Evolutionary conservation across 2,113 vertebrate genomes (phyloP), one percentile per base, ranked within the genome.

Genomic region (Channa maculata): DNA sequence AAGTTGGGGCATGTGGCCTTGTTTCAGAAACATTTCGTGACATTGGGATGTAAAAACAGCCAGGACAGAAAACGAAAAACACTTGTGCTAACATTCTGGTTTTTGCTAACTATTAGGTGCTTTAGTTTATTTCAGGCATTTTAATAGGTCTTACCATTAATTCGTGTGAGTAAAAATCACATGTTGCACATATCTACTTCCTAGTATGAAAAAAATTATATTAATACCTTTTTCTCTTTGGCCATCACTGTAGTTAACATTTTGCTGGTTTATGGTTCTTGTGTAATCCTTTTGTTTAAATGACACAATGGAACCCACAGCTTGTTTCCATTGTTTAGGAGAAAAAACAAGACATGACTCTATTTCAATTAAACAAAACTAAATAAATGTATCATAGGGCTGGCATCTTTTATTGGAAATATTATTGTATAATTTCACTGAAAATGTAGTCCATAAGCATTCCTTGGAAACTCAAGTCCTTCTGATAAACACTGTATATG

Each of bases 1-100:
- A 57, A 52, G 63, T 59, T 58, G 49, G 49, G 43, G 62, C 68
- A 48, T 33, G 70, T 70, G 65, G 65, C 69, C 54, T 48, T 62
- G 38, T 80, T 86, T 87, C 61, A 83, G 65, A 85, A 59, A 71
- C 48, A 7, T 74, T 79, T 84, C 67, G 72, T 89, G 83, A 92
- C 71, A 77, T 12, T 15, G 48, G n/a, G 65, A 67, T 64, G 53
- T 84, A 24, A 73, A 68, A 84, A 46, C 44, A 33, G 61, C 83
- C 62, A 2, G 63, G 38, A 51, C 67, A 65, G 11, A 69, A 80
- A 87, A 86, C 79, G 57, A 79, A 71, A 79, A 50, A 0, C 64
- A 65, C 51, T 73, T 78, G 51, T 66, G 53, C 37, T 54, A 55
- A 3, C 37, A 36, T 52, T 63, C 33, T 12, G 6, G 44, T 10